Evolutionary conservation across 1,140 invertebrate genomes (phyloP).

Genomic region (Calliphora vicina): DNA sequence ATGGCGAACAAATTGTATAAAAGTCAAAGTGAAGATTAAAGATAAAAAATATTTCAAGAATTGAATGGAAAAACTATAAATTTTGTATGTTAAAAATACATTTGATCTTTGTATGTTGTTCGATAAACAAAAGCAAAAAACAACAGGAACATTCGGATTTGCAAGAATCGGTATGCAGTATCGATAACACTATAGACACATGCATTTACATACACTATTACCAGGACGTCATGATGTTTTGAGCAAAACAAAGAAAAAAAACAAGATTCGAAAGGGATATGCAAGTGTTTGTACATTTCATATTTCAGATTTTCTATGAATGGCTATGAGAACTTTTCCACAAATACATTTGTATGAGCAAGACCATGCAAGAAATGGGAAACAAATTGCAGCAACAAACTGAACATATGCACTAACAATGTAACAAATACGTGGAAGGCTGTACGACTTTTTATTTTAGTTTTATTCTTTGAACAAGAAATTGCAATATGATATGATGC

Average conservation of each 20-base stretch:
- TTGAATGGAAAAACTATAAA: neutral
- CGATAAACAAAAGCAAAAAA: neutral
- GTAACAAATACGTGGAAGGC: too few species aligned
- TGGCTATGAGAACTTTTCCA: neutral
- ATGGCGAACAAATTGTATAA: neutral
- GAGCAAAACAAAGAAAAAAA: neutral
- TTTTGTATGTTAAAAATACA: neutral
- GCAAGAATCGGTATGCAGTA: neutral
- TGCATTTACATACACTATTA: neutral
- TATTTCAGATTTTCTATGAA: neutral
- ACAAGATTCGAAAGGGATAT: neutral
- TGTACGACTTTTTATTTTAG: too few species aligned
- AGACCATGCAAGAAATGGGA: too few species aligned
- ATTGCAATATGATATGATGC: too few species aligned
- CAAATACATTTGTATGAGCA: too few species aligned
- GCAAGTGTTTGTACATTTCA: neutral
- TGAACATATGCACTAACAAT: too few species aligned
- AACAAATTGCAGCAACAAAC: too few species aligned
- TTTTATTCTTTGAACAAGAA: too few species aligned
- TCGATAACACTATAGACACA: neutral
- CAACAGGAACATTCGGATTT: neutral
- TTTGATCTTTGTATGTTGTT: too few species aligned
- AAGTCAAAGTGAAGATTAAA: neutral
- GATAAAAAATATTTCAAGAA: neutral
- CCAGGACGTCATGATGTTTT: constrained; percentile 11